Evolutionary conservation across 1,140 invertebrate species (phyloP).

Genomic region (Araneus ventricosus): DNA sequence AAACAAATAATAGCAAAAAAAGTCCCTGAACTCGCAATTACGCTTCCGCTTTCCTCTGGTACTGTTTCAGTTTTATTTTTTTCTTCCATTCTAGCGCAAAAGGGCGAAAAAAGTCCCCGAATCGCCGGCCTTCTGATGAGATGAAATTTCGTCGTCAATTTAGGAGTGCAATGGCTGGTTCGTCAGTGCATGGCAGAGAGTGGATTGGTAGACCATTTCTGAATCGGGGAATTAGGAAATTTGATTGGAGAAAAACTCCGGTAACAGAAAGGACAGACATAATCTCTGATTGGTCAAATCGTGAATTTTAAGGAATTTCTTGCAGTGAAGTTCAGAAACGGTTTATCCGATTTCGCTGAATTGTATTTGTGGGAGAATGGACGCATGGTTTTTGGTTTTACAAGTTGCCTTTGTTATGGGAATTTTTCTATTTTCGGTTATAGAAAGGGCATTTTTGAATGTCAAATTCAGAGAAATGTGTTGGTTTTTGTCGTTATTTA

Average conservation of each 20-base stretch:
- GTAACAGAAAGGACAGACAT: background rate
- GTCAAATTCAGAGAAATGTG: no score
- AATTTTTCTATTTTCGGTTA: no score
- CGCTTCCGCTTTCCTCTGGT: background rate
- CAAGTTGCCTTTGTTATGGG: no score
- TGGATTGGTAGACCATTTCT: conserved; percentile 2
- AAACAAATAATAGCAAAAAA: background rate
- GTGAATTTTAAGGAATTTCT: background rate
- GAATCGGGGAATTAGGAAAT: conserved; percentile 57
- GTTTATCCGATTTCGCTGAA: no score
- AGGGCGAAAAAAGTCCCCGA: background rate
- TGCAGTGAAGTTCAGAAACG: no score
- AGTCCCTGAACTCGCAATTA: conserved; percentile 12
- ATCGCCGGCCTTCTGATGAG: background rate
- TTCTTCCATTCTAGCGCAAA: background rate
- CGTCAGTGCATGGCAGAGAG: background rate
- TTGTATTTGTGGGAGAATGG: no score
- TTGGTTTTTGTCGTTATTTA: no score
- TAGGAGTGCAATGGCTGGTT: background rate
- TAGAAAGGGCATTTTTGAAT: no score
- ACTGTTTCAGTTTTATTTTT: background rate
- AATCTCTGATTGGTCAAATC: background rate
- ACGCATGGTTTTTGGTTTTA: no score
- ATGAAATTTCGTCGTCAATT: conserved; percentile 54
- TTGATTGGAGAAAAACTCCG: background rate